Conservation (phyloP, 2,888 invertebrate genomes). For the Hemaris fuciformis region DNA sequence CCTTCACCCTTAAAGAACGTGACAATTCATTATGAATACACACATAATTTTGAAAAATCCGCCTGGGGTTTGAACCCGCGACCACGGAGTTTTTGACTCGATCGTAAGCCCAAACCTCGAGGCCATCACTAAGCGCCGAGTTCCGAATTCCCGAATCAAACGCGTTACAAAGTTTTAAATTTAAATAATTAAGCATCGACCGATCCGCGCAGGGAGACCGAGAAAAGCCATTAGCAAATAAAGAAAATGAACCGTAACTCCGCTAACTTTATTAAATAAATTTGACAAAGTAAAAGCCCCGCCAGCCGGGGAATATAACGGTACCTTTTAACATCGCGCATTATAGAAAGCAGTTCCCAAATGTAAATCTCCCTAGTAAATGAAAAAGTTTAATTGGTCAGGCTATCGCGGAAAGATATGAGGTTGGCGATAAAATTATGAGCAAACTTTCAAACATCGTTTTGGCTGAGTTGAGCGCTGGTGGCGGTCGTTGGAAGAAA, state of each 20-base stretch:
- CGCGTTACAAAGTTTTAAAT: not conserved
- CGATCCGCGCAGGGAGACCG: not conserved
- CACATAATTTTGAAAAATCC: too few species aligned
- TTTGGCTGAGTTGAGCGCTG: not conserved
- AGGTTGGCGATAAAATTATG: not conserved
- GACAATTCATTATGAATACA: too few species aligned
- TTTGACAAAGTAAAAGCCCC: not conserved
- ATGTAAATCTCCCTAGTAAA: constrained; percentile 4
- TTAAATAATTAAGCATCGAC: not conserved
- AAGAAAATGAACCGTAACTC: constrained; percentile 12
- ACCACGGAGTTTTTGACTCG: too few species aligned
- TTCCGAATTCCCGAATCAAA: too few species aligned
- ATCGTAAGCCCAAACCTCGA: too few species aligned
- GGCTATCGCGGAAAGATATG: not conserved
- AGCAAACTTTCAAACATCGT: not conserved
- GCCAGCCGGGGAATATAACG: not conserved
- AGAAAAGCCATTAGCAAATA: constrained; percentile 13
- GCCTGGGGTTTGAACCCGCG: too few species aligned
- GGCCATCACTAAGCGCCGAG: too few species aligned
- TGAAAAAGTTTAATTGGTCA: constrained; percentile 5
- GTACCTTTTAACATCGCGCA: constrained; percentile 1
- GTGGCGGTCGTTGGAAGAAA: not conserved
- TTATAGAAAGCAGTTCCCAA: constrained; percentile 1
- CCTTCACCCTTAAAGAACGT: too few species aligned
- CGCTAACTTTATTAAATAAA: constrained; percentile 9